Evolutionary conservation across 2,113 vertebrate species (phyloP).

Genomic region (Arenaria interpres): DNA sequence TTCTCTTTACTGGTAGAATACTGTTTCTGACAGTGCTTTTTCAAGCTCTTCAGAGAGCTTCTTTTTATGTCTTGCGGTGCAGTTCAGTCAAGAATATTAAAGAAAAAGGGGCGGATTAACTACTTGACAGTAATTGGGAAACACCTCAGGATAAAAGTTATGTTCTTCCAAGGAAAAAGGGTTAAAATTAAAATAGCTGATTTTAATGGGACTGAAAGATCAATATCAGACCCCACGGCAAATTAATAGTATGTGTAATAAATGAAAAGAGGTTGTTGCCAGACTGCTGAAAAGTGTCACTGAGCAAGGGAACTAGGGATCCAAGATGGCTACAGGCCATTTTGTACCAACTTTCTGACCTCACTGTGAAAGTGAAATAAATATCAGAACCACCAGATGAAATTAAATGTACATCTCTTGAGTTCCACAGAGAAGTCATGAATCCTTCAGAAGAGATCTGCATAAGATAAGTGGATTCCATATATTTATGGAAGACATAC

Average conservation of each 20-base stretch:
- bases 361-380: neutral
- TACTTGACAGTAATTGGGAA: neutral
- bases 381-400: neutral
- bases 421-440: neutral
- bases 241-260: neutral
- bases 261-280: neutral
- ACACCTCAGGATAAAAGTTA: neutral
- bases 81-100: neutral
- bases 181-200: conserved; percentile 3
- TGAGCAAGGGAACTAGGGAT: neutral
- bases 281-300: neutral
- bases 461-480: neutral
- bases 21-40: neutral
- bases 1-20: neutral
- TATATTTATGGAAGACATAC: neutral
- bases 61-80: neutral
- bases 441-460: neutral
- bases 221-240: neutral
- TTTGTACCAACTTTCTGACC: neutral
- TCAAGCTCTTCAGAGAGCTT: neutral
- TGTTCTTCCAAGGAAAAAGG: neutral
- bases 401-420: neutral
- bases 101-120: neutral
- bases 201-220: conserved; percentile 14
- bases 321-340: neutral